These are phyloP conservation scores for Glossosoma conforme DNA, from an alignment of 1,140 invertebrate species.

Conservation along the genomic window DNA sequence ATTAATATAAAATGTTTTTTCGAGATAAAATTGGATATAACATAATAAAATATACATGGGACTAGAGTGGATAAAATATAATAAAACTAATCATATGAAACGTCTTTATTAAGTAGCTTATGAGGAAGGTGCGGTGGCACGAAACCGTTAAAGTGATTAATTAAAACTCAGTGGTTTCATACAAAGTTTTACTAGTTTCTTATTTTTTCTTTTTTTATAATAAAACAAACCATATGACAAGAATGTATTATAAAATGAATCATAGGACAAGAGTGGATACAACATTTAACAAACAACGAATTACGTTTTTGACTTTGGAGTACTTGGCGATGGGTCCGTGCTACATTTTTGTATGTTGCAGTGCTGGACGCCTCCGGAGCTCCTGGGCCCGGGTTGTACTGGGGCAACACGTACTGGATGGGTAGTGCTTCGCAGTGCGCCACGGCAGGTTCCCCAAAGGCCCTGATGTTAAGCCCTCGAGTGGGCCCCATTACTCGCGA, in stretches of 20 bases:
- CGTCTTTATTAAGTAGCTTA: too few relatives aligned
- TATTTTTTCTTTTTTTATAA: too few relatives aligned
- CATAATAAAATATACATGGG: too few relatives aligned
- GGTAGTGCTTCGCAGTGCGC: constrained; percentile 42
- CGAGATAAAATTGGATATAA: too few relatives aligned
- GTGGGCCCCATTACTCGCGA: constrained; percentile 13
- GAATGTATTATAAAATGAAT: background rate
- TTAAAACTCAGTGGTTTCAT: too few relatives aligned
- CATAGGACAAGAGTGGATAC: background rate
- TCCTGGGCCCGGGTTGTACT: constrained; percentile 41
- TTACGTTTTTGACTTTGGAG: background rate
- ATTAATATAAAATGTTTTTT: too few relatives aligned
- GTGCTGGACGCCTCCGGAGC: constrained; percentile 49
- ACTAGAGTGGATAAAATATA: too few relatives aligned
- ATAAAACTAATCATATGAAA: too few relatives aligned
- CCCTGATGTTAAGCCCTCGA: constrained; percentile 29
- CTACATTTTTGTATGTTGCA: constrained; percentile 32
- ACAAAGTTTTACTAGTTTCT: background rate
- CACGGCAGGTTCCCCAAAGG: constrained; percentile 32
- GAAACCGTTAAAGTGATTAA: too few relatives aligned
- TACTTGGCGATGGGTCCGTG: background rate
- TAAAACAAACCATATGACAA: too few relatives aligned
- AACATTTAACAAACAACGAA: background rate
- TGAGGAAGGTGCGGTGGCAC: too few relatives aligned
- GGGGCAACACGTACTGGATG: constrained; percentile 50